Evolutionary conservation across 2,888 invertebrate species (phyloP).

Genomic region (Lochmaea crataegi): DNA sequence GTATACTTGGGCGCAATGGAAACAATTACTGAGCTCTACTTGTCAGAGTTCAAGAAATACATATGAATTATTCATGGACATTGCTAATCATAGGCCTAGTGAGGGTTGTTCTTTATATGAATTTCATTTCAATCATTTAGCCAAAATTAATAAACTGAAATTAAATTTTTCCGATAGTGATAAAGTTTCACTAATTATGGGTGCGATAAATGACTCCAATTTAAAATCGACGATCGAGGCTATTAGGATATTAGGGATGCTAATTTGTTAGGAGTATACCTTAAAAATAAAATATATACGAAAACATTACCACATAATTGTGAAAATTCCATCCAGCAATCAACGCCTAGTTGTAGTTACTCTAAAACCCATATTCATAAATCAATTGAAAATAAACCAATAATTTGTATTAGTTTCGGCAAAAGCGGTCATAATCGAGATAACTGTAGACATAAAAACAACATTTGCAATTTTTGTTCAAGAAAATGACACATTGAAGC

Average conservation of each 20-base stretch:
- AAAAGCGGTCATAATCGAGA: neutral
- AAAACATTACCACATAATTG: too few species aligned
- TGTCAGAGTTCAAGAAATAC: slow-evolving; percentile 20
- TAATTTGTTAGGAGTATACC: slow-evolving; percentile 10
- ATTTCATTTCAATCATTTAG: slow-evolving; percentile 25
- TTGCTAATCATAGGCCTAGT: slow-evolving; percentile 19
- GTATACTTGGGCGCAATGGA: neutral
- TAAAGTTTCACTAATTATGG: too few species aligned
- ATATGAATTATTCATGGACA: neutral
- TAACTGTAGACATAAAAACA: too few species aligned
- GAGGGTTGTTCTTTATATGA: slow-evolving; percentile 13
- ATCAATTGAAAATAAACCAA: too few species aligned
- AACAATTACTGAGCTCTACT: slow-evolving; percentile 12
- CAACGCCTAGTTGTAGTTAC: too few species aligned
- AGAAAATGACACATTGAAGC: neutral
- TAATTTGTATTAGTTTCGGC: neutral
- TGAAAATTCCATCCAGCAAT: too few species aligned
- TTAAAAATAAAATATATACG: slow-evolving; percentile 1
- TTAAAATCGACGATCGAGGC: slow-evolving; percentile 10
- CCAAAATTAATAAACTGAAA: slow-evolving; percentile 21
- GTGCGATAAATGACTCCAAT: neutral
- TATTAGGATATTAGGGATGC: slow-evolving; percentile 7
- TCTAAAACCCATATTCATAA: too few species aligned
- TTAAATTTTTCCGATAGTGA: slow-evolving; percentile 14
- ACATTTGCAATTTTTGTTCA: neutral